Conservation (phyloP, 2,888 invertebrate genomes). For the Rosalia funebris region DNA sequence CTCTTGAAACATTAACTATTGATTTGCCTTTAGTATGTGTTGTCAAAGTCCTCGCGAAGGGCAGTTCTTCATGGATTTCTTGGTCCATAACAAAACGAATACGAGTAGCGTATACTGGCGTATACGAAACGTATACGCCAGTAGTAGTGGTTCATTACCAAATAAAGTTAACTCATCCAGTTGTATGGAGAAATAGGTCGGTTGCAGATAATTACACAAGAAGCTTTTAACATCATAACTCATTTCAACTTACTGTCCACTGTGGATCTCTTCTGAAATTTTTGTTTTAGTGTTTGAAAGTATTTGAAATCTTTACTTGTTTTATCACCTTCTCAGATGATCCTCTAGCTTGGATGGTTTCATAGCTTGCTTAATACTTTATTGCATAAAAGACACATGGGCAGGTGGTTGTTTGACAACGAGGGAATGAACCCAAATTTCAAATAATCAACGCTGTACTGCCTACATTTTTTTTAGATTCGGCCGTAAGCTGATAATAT, state of each 20-base stretch:
- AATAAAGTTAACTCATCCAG: slow-evolving; percentile 58
- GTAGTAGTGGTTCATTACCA: slow-evolving; percentile 53
- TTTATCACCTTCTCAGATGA: slow-evolving; percentile 2
- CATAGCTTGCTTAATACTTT: slow-evolving; percentile 33
- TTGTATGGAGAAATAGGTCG: slow-evolving; percentile 55
- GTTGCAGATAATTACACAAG: slow-evolving; percentile 51
- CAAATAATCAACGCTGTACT: slow-evolving; percentile 24
- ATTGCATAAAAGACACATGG: slow-evolving; percentile 41
- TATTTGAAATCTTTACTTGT: too few relatives aligned
- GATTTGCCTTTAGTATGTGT: not conserved
- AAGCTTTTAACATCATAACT: not conserved
- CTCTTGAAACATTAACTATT: not conserved
- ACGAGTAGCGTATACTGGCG: too few relatives aligned
- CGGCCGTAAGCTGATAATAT: too few relatives aligned
- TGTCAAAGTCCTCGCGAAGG: slow-evolving; percentile 50
- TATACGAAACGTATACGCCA: too few relatives aligned
- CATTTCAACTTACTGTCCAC: slow-evolving; percentile 35
- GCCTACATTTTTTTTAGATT: not conserved
- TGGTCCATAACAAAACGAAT: slow-evolving; percentile 62
- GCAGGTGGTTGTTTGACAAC: slow-evolving; percentile 31
- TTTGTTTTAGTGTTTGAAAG: not conserved
- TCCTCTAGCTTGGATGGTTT: slow-evolving; percentile 11
- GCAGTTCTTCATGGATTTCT: slow-evolving; percentile 53
- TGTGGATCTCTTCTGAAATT: not conserved
- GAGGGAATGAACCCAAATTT: slow-evolving; percentile 33